phyloP scores from a whole-genome alignment of 1,140 invertebrate species.

The Aphidius ervi region DNA sequence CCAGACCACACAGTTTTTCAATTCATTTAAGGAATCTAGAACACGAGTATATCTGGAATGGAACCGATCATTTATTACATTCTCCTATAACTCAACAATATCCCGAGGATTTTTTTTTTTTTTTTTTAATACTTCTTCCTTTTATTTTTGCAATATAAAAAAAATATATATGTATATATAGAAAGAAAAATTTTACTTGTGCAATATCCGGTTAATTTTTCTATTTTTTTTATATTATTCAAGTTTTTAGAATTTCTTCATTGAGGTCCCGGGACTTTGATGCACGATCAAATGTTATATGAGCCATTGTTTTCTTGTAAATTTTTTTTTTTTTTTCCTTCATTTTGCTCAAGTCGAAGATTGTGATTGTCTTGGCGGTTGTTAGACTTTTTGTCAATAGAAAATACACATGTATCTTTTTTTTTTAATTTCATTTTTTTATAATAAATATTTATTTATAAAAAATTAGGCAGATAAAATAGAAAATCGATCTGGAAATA shows the following conservation, averaged over 20 bases:
- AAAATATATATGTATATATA: neutral
- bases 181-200: conserved; percentile 6
- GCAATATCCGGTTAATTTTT: neutral
- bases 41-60: conserved; percentile 39
- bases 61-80: conserved; percentile 26
- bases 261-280: too few species aligned
- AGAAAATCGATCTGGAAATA: too few species aligned
- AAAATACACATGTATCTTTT: too few species aligned
- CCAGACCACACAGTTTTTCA: too few species aligned
- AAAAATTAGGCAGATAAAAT: too few species aligned
- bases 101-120: too few species aligned
- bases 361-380: too few species aligned
- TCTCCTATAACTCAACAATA: neutral
- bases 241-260: neutral
- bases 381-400: too few species aligned
- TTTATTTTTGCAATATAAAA: neutral
- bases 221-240: neutral
- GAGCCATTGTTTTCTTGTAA: conserved; percentile 6
- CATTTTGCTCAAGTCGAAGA: neutral
- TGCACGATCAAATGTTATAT: neutral
- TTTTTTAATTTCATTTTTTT: too few species aligned
- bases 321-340: neutral
- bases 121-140: neutral
- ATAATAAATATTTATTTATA: too few species aligned
- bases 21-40: conserved; percentile 30